These are phyloP conservation scores for Drosophila leontia DNA, from an alignment of 1,140 invertebrate species.

Conservation along the genomic window DNA sequence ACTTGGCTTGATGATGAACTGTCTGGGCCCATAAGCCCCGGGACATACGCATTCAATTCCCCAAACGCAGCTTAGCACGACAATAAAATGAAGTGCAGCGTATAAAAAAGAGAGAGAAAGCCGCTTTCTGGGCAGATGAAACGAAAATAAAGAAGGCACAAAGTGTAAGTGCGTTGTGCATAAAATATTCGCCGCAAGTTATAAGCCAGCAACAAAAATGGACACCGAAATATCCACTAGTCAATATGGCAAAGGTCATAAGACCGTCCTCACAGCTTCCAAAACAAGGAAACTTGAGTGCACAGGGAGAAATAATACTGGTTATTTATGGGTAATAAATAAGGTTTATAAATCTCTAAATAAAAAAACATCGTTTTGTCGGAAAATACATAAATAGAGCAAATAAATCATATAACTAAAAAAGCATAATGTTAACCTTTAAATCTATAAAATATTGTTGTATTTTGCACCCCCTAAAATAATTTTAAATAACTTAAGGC, in stretches of 20 bases:
- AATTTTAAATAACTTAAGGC: neutral
- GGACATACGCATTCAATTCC: conserved; percentile 81
- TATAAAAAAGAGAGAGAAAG: conserved; percentile 54
- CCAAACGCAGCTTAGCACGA: conserved; percentile 77
- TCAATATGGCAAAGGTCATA: conserved; percentile 75
- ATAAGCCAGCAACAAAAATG: conserved; percentile 74
- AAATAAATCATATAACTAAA: neutral
- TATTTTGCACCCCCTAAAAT: neutral
- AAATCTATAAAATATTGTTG: neutral
- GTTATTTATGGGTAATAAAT: neutral
- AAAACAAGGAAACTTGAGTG: conserved; percentile 22
- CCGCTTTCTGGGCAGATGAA: conserved; percentile 28
- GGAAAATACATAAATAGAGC: no score
- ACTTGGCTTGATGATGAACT: conserved; percentile 80
- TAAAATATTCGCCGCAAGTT: conserved; percentile 74
- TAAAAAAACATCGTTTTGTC: no score
- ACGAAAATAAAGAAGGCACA: conserved; percentile 35
- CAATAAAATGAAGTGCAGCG: conserved; percentile 81
- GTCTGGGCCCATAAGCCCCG: conserved; percentile 56
- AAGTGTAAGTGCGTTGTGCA: conserved; percentile 71
- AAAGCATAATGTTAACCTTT: neutral
- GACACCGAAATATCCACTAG: conserved; percentile 68
- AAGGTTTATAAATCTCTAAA: no score
- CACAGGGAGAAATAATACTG: neutral
- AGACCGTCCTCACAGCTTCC: conserved; percentile 21